Percentiles rank a stretch among this genome's conserved stretches.
Conservation (phyloP, 2,888 invertebrate genomes). For the Cheilosia urbana region DNA sequence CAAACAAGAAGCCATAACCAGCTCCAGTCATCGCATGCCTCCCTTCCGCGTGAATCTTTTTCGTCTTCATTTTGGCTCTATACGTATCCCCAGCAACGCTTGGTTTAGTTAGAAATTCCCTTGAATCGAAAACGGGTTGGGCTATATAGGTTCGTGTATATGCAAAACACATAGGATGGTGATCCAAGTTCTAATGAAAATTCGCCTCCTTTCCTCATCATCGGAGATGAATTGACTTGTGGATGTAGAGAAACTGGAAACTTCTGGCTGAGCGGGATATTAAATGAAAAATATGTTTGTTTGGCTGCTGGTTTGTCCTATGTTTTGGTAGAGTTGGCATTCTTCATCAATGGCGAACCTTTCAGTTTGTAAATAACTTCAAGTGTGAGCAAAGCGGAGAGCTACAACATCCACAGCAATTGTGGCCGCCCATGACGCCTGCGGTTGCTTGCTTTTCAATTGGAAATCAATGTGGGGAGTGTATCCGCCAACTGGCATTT, state of each 20-base stretch:
- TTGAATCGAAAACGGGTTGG: constrained; percentile 22
- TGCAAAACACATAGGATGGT: constrained; percentile 33
- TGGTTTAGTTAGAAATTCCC: constrained; percentile 50
- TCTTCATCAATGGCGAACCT: constrained; percentile 19
- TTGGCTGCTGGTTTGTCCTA: background rate
- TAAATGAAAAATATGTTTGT: constrained; percentile 21
- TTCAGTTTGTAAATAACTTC: constrained; percentile 26
- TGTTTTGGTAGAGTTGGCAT: constrained; percentile 3
- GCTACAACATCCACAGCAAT: background rate
- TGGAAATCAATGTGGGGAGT: background rate
- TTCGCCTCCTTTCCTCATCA: background rate
- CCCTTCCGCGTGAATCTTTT: background rate
- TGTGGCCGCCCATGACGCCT: background rate
- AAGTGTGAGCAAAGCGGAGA: background rate
- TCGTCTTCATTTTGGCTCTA: background rate
- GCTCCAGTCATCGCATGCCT: background rate
- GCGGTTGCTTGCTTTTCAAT: background rate
- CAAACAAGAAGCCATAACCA: constrained; percentile 30
- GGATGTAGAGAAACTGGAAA: background rate
- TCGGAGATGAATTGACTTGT: constrained; percentile 36
- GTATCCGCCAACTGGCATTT: constrained; percentile 16
- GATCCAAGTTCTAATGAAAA: constrained; percentile 38
- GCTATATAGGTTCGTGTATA: background rate
- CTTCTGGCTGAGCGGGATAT: constrained; percentile 12
- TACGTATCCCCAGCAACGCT: constrained; percentile 15